phyloP scores from a whole-genome alignment of 2,797 vertebrate genomes.

The Microtus obscurus region DNA sequence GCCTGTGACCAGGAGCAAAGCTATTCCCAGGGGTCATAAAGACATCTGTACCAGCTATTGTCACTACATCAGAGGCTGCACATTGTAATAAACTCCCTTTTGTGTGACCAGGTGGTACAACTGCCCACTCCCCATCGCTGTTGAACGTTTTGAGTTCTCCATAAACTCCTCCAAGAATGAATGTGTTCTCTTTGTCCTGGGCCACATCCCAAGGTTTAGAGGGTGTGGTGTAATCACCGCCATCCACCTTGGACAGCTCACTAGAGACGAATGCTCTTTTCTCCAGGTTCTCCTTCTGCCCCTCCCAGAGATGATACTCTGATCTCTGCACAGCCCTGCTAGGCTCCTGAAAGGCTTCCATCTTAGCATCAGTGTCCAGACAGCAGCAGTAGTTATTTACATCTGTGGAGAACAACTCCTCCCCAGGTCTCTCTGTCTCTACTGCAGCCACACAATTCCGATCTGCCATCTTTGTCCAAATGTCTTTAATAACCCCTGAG shows the following conservation, averaged over 20 bases:
- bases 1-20: slow-evolving; percentile 96
- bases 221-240: slow-evolving; percentile 97
- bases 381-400: slow-evolving; percentile 93
- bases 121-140: slow-evolving; percentile 96
- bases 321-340: slow-evolving; percentile 97
- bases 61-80: slow-evolving; percentile 95
- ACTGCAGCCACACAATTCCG: slow-evolving; percentile 88
- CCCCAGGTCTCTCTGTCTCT: slow-evolving; percentile 90
- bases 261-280: slow-evolving; percentile 92
- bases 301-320: slow-evolving; percentile 98
- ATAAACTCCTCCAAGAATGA: slow-evolving; percentile 98
- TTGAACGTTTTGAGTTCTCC: slow-evolving; percentile 96
- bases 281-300: slow-evolving; percentile 91
- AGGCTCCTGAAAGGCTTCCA: slow-evolving; percentile 91
- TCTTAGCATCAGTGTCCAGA: slow-evolving; percentile 91
- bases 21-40: slow-evolving; percentile 97
- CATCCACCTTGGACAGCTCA: slow-evolving; percentile 93
- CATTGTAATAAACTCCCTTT: slow-evolving; percentile 94
- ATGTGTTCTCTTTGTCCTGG: slow-evolving; percentile 94
- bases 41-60: slow-evolving; percentile 97
- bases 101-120: slow-evolving; percentile 91
- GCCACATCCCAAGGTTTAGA: slow-evolving; percentile 95
- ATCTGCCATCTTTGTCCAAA: slow-evolving; percentile 96
- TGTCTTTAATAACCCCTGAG: slow-evolving; percentile 99
- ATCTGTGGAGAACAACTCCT: slow-evolving; percentile 92